Percentiles rank a stretch among this genome's conserved stretches.
Evolutionary conservation across 2,797 vertebrate genomes (phyloP).

Genomic region (Bothrops alternatus): DNA sequence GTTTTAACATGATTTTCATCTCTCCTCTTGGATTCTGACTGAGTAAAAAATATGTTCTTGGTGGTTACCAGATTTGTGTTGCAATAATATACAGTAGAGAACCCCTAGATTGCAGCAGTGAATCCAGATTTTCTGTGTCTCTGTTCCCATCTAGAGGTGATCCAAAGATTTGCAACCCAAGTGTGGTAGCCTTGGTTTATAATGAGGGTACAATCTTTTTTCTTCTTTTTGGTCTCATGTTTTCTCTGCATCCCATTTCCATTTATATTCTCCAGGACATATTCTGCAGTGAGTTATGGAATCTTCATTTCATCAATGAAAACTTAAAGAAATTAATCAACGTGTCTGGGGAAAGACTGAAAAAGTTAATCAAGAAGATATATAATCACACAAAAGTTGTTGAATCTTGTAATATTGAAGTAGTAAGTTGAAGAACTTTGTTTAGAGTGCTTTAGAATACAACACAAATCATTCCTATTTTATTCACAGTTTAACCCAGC

Average conservation of each 20-base stretch:
- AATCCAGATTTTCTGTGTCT: neutral
- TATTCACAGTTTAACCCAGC: neutral
- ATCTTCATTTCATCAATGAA: constrained; percentile 8
- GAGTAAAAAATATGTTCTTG: neutral
- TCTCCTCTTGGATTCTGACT: neutral
- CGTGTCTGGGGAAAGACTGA: neutral
- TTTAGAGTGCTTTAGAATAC: neutral
- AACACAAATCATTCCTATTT: neutral
- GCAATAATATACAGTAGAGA: neutral
- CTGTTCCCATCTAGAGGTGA: neutral
- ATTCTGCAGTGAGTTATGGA: constrained; percentile 1
- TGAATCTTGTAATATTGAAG: neutral
- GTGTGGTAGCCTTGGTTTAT: neutral
- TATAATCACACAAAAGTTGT: neutral
- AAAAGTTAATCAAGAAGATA: neutral
- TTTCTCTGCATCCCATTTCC: neutral
- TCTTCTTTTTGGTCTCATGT: neutral
- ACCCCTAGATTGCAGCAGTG: neutral
- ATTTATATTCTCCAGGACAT: constrained; percentile 2
- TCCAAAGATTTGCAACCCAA: neutral
- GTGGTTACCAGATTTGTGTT: neutral
- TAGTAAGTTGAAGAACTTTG: neutral
- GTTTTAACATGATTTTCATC: neutral
- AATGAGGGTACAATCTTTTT: too few relatives aligned
- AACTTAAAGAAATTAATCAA: neutral